phyloP scores from a whole-genome alignment of 2,888 invertebrate genomes.

The Sarcophaga caerulescens region DNA sequence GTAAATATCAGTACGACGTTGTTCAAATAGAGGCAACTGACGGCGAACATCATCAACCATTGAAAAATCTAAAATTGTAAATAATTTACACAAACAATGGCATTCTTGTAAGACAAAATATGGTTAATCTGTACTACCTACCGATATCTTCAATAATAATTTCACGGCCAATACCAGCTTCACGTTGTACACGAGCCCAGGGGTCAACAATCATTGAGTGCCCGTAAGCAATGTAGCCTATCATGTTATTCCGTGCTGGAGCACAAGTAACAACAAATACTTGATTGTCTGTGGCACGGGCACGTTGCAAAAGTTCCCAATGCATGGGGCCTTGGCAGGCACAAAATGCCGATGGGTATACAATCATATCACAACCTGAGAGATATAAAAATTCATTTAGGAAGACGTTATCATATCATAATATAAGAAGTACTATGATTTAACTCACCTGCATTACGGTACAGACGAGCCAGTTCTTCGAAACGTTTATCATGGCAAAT shows the following conservation, averaged over 20 bases:
- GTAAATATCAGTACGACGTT: slow-evolving; percentile 85
- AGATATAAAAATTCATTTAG: not conserved
- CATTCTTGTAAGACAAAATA: no score
- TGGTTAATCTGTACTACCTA: slow-evolving; percentile 76
- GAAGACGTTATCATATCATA: slow-evolving; percentile 86
- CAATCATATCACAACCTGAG: slow-evolving; percentile 89
- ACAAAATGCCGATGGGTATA: slow-evolving; percentile 95
- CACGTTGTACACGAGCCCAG: slow-evolving; percentile 86
- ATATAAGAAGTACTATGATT: slow-evolving; percentile 81
- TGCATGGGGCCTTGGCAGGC: slow-evolving; percentile 89
- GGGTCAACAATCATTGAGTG: slow-evolving; percentile 93
- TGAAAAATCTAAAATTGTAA: slow-evolving; percentile 84
- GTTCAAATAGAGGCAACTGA: slow-evolving; percentile 91
- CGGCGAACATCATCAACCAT: slow-evolving; percentile 88
- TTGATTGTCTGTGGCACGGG: slow-evolving; percentile 94
- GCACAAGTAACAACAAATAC: slow-evolving; percentile 92
- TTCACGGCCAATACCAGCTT: slow-evolving; percentile 87
- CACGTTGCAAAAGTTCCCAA: slow-evolving; percentile 92
- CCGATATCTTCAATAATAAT: slow-evolving; percentile 89
- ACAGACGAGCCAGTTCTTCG: slow-evolving; percentile 90
- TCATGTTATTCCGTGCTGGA: slow-evolving; percentile 88
- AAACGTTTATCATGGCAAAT: slow-evolving; percentile 98
- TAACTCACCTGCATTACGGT: slow-evolving; percentile 83
- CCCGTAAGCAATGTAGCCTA: slow-evolving; percentile 95
- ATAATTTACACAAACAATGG: slow-evolving; percentile 9